Percentiles rank a stretch among this genome's conserved stretches.
Evolutionary conservation across 2,888 invertebrate genomes (phyloP).

Genomic region (Pherbina coryleti): DNA sequence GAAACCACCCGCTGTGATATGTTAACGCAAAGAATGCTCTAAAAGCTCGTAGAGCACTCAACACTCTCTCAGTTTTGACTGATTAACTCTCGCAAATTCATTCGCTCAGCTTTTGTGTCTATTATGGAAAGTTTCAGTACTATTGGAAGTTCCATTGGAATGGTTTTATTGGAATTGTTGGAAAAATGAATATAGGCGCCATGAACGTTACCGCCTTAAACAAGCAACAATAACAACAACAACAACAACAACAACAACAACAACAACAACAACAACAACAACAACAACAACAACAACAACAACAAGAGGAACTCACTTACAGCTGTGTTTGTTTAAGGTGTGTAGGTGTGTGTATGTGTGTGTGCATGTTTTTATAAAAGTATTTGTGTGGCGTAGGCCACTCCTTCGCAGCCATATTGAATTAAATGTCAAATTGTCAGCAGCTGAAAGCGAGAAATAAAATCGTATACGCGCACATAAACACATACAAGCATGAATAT

Average conservation of each 20-base stretch:
- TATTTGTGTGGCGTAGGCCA: constrained; percentile 55
- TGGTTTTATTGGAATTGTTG: background rate
- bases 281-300: constrained; percentile 16
- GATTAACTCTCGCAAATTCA: no score
- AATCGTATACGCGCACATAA: no score
- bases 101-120: no score
- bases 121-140: no score
- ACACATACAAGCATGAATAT: no score
- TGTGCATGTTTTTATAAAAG: constrained; percentile 37
- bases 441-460: background rate
- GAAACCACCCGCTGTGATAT: no score
- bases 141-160: constrained; percentile 3
- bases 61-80: no score
- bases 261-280: no score
- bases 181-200: constrained; percentile 1
- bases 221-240: constrained; percentile 7
- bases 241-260: no score
- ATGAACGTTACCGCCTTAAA: constrained; percentile 40
- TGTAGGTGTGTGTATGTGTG: constrained; percentile 13
- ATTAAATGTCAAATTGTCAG: constrained; percentile 41
- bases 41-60: no score
- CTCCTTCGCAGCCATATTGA: constrained; percentile 69
- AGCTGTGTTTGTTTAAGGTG: background rate
- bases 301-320: background rate
- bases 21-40: no score